Percentiles rank a stretch among this genome's conserved stretches.
Evolutionary conservation across 2,888 invertebrate species (phyloP).

Genomic region (Nemotelus pantherinus): DNA sequence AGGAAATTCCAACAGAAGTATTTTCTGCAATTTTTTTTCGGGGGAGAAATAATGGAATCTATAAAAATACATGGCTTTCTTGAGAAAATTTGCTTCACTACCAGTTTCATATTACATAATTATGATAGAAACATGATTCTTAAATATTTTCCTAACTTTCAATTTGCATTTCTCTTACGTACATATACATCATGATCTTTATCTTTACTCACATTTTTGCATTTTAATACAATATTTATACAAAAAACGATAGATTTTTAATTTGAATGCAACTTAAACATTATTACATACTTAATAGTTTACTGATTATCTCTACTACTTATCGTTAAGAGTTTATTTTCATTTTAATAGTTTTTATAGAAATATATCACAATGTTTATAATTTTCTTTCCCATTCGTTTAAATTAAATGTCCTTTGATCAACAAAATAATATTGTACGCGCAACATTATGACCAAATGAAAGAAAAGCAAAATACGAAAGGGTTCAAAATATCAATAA

Average conservation of each 20-base stretch:
- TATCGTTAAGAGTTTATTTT: constrained; percentile 37
- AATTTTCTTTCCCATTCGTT: constrained; percentile 33
- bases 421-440: constrained; percentile 27
- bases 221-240: constrained; percentile 18
- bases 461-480: constrained; percentile 17
- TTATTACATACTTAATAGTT: constrained; percentile 33
- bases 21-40: too few relatives aligned
- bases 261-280: constrained; percentile 35
- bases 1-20: too few relatives aligned
- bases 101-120: too few relatives aligned
- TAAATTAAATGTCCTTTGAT: constrained; percentile 8
- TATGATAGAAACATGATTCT: too few relatives aligned
- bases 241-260: constrained; percentile 22
- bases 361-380: constrained; percentile 46
- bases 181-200: constrained; percentile 6
- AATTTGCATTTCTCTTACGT: background rate
- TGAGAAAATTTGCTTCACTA: too few relatives aligned
- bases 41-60: too few relatives aligned
- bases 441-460: constrained; percentile 15
- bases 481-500: background rate
- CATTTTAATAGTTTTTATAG: constrained; percentile 39
- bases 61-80: too few relatives aligned
- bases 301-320: constrained; percentile 34
- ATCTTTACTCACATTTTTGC: constrained; percentile 7
- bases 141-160: too few relatives aligned